phyloP scores from a whole-genome alignment of 1,140 invertebrate species.

The Heliconius eleuchia region DNA sequence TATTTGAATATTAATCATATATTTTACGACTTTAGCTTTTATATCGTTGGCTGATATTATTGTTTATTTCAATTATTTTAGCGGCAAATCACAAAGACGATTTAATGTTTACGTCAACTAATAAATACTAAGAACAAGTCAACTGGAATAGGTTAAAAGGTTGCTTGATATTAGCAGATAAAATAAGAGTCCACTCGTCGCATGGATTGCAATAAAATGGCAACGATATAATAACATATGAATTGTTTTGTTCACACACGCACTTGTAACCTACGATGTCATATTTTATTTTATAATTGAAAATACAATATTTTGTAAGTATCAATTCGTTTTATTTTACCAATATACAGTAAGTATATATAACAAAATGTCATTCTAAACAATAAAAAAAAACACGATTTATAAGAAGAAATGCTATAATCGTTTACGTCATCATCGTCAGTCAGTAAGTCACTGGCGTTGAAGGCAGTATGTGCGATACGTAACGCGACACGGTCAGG shows the following conservation, averaged over 20 bases:
- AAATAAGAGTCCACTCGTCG: slow-evolving; percentile 42
- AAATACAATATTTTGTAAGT: neutral
- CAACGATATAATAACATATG: slow-evolving; percentile 27
- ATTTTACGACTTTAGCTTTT: slow-evolving; percentile 34
- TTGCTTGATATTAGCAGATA: slow-evolving; percentile 47
- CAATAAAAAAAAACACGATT: too few relatives aligned
- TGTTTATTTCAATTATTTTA: slow-evolving; percentile 17
- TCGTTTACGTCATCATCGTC: neutral
- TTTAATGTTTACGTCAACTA: slow-evolving; percentile 2
- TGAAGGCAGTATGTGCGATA: slow-evolving; percentile 52
- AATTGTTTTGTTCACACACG: slow-evolving; percentile 5
- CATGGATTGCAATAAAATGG: slow-evolving; percentile 42
- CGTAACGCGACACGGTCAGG: slow-evolving; percentile 54
- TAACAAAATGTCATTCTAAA: neutral
- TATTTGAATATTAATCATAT: slow-evolving; percentile 23
- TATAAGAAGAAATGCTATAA: neutral
- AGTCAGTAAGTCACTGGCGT: slow-evolving; percentile 1
- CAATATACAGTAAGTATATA: neutral
- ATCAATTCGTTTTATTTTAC: neutral
- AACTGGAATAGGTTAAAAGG: slow-evolving; percentile 47
- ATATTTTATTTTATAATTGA: neutral
- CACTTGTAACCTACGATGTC: neutral
- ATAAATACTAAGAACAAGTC: slow-evolving; percentile 18
- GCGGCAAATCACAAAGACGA: slow-evolving; percentile 1
- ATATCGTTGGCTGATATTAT: slow-evolving; percentile 10